Base-by-base conservation (phyloP, 2,888 invertebrate genomes). In the Stenichneumon culpator region DNA sequence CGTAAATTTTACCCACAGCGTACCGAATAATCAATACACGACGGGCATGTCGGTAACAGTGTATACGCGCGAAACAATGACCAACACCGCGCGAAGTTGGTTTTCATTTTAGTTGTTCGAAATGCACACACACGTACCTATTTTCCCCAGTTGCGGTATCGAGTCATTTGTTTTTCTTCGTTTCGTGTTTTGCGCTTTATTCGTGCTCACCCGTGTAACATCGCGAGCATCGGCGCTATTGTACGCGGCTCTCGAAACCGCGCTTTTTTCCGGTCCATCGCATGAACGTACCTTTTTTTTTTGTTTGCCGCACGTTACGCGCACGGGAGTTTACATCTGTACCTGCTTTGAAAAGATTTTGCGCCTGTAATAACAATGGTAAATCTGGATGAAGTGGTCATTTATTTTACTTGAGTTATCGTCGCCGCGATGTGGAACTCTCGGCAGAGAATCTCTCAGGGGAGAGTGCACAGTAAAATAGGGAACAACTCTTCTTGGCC, bases 81-180 rank as follows among this genome's bases (percentile, higher is more conserved):
- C 54, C 44, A 63, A 4, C 74, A 60, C 60, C 47, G 60, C 47
- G 44, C 36, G 47, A 63, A 60, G 60, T 47, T 32, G 9, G 63
- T 32, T 81, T 68, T 68, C 32, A 68, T 81, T 81, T 50, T 19
- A 68, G n/a, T 68, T 11, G 60, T 32, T 73, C n/a, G 39, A 39
- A 73, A 67, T 80, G 25, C 72, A 19, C 28, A 80, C n/a, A 25
- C 25, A 25, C 25, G n/a, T 67, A 65, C n/a, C n/a, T n/a, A n/a
- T n/a, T 67, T 67, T 73, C 32, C 60, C 19, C 39, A 22, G 14
- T 67, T 50, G 19, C 36, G 36, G 44, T 39, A 36, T 52, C 52
- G 44, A 19, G 25, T 60, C 36, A 57, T 74, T 74, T 73, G 32
- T 47, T 73, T 44, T 68, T 52, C 6, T 11, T 36, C 47, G 60